A percentile compares a stretch with the other conserved stretches of the same genome.
Conservation (phyloP, 2,113 vertebrate species). For the Daubentonia madagascariensis region DNA sequence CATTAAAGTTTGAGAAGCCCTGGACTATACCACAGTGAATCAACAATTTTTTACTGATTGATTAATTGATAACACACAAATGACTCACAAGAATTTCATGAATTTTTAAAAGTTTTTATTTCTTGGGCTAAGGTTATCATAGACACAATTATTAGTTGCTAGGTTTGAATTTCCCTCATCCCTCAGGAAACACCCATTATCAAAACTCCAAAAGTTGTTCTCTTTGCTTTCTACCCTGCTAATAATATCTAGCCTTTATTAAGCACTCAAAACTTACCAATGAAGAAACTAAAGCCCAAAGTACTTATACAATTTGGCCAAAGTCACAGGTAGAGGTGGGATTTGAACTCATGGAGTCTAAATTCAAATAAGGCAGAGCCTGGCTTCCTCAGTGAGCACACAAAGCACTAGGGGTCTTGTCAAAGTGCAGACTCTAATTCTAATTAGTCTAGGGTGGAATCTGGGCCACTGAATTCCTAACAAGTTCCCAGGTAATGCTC, state of each 20-base stretch:
- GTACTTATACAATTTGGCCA: neutral
- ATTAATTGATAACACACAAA: neutral
- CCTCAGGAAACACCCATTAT: neutral
- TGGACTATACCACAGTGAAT: neutral
- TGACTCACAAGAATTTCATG: neutral
- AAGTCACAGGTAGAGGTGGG: neutral
- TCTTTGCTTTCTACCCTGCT: neutral
- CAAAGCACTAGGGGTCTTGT: neutral
- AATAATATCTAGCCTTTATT: neutral
- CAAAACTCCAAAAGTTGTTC: neutral
- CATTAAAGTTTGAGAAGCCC: neutral
- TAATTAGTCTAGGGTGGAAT: neutral
- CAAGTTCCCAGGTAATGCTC: neutral
- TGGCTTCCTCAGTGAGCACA: neutral
- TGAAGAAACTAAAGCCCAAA: neutral
- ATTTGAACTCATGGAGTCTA: neutral
- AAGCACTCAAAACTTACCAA: neutral
- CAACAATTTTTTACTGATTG: neutral
- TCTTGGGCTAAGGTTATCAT: neutral
- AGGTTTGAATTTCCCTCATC: neutral
- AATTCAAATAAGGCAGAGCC: neutral
- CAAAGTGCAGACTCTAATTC: neutral
- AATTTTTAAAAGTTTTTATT: constrained; percentile 32
- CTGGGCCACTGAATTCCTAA: neutral
- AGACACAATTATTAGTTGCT: neutral